These are phyloP conservation scores for Brachionus angularis DNA, from an alignment of 1,140 invertebrate genomes.

Conservation along the genomic window DNA sequence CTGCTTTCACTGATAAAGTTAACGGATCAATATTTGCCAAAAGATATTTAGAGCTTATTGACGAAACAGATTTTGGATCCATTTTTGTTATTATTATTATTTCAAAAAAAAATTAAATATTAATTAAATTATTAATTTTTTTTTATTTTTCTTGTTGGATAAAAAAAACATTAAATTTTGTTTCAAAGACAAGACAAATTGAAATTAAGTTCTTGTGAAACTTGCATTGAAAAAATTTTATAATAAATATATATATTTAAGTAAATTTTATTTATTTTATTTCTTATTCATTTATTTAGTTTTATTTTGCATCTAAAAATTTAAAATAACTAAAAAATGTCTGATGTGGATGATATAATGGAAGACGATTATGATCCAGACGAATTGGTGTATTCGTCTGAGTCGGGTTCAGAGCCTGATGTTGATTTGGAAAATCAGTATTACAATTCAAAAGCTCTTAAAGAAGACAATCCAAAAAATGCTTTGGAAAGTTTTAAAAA, in stretches of 20 bases:
- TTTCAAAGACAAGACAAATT: no score
- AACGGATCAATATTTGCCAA: conserved; percentile 25
- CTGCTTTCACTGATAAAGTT: conserved; percentile 35
- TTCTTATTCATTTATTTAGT: not conserved
- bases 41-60: no score
- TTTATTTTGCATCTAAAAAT: not conserved
- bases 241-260: no score
- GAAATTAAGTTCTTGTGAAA: no score
- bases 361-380: conserved; percentile 43
- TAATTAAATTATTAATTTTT: no score
- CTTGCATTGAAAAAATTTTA: no score
- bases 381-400: conserved; percentile 39
- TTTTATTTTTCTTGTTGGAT: no score
- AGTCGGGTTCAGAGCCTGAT: conserved; percentile 43
- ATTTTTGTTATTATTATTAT: not conserved
- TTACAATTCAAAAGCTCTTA: conserved; percentile 96
- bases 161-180: no score
- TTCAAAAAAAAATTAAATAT: not conserved
- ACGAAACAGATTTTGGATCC: no score
- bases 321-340: conserved; percentile 24
- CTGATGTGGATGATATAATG: conserved; percentile 41
- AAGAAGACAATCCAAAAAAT: conserved; percentile 88
- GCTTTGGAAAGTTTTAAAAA: conserved; percentile 92
- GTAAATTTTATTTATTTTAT: conserved; percentile 1
- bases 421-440: conserved; percentile 90